Evolutionary conservation across 1,140 invertebrate genomes (phyloP).

Genomic region (Bombus ignitus): DNA sequence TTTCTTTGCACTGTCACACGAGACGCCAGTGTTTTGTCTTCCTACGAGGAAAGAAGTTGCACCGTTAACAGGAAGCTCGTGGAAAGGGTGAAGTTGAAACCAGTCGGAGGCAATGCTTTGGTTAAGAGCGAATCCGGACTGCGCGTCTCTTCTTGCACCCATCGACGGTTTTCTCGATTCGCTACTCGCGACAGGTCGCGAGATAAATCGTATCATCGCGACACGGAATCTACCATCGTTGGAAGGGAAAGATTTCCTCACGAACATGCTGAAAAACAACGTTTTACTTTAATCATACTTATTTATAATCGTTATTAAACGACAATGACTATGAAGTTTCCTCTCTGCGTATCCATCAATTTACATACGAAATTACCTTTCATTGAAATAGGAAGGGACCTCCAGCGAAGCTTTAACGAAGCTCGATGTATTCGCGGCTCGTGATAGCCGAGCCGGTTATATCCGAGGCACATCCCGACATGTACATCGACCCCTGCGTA

Average conservation of each 20-base stretch:
- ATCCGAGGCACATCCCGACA: slow-evolving; percentile 7
- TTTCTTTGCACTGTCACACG: slow-evolving; percentile 70
- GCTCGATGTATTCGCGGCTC: not conserved
- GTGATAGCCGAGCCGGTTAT: slow-evolving; percentile 14
- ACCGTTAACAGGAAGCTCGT: slow-evolving; percentile 31
- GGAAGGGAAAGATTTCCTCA: too few species aligned
- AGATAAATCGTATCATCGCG: slow-evolving; percentile 49
- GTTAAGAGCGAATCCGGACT: slow-evolving; percentile 54
- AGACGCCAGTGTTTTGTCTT: slow-evolving; percentile 65
- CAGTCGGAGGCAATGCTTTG: slow-evolving; percentile 51
- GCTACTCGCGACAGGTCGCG: not conserved
- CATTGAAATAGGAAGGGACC: not conserved
- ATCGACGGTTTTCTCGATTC: not conserved
- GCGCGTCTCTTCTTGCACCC: slow-evolving; percentile 50
- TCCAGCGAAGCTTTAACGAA: not conserved
- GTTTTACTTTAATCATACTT: not conserved
- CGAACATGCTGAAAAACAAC: not conserved
- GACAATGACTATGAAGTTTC: not conserved
- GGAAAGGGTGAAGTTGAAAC: slow-evolving; percentile 48
- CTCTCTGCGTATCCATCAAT: not conserved
- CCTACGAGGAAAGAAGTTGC: slow-evolving; percentile 32
- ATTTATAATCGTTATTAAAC: not conserved
- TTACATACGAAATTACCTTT: not conserved
- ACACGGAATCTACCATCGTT: not conserved
- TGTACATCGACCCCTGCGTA: slow-evolving; percentile 49